phyloP scores from a whole-genome alignment of 92 coral and sea anemone species.

The Galaxea fascicularis region DNA sequence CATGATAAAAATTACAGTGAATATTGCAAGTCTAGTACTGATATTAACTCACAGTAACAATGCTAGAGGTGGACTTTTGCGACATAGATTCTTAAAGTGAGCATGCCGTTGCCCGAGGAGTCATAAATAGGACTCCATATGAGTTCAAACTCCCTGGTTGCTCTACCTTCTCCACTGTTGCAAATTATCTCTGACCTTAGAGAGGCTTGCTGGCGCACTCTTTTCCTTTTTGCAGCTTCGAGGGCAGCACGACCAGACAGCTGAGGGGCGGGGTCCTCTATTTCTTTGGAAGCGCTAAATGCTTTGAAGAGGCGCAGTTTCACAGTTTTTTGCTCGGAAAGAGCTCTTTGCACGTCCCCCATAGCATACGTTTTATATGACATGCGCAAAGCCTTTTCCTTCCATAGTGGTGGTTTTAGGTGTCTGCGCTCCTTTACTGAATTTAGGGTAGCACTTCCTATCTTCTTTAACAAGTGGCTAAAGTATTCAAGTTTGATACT shows the following conservation, averaged over 20 bases:
- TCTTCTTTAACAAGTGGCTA: constrained; percentile 40
- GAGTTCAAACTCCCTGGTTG: constrained; percentile 66
- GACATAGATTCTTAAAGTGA: constrained; percentile 55
- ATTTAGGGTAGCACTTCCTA: constrained; percentile 53
- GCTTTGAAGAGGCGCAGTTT: constrained; percentile 18
- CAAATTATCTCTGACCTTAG: constrained; percentile 44
- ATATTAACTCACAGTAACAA: constrained; percentile 4
- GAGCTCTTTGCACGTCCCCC: constrained; percentile 41
- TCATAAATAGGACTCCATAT: constrained; percentile 63
- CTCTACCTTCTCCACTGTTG: constrained; percentile 48
- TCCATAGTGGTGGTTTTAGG: constrained; percentile 63
- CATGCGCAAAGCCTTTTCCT: constrained; percentile 48
- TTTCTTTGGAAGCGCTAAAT: constrained; percentile 49
- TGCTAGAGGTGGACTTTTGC: constrained; percentile 47
- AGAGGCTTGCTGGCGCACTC: constrained; percentile 17
- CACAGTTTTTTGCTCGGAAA: constrained; percentile 43
- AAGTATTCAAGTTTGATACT: constrained; percentile 42
- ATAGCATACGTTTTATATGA: constrained; percentile 30
- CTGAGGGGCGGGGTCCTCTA: constrained; percentile 7
- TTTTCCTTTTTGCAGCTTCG: constrained; percentile 56
- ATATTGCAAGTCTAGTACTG: constrained; percentile 2
- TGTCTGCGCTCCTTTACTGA: constrained; percentile 41
- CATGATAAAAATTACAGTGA: neutral
- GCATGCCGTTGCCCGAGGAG: constrained; percentile 51
- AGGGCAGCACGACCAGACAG: constrained; percentile 65